A percentile compares a stretch with the other conserved stretches of the same genome.
Evolutionary conservation across 37 sponge, comb jelly and placozoan genomes (phyloP).

Genomic region (Diacarnus erythraeanus): DNA sequence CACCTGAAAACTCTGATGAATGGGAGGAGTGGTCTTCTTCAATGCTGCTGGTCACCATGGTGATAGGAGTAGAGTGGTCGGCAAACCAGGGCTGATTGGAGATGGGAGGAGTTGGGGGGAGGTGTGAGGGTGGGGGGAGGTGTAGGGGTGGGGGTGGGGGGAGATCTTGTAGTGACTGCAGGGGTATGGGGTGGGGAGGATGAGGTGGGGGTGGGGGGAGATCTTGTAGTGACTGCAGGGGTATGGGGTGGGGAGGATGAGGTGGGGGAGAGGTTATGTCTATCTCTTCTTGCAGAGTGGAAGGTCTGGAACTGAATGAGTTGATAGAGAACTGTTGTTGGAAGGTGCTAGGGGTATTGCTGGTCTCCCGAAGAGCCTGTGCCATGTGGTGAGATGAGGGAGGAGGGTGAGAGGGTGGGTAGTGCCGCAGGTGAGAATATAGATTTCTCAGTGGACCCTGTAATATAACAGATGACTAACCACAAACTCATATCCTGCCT

Average conservation of each 20-base stretch:
- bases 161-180: neutral
- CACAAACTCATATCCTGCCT: neutral
- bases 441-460: neutral
- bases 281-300: neutral
- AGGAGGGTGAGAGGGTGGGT: neutral
- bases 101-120: neutral
- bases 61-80: conserved; percentile 17
- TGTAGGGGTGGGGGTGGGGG: neutral
- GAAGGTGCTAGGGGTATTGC: neutral
- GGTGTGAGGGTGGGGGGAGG: neutral
- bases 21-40: neutral
- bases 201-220: neutral
- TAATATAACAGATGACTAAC: no score
- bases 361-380: neutral
- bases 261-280: neutral
- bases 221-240: neutral
- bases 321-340: neutral
- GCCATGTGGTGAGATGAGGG: neutral
- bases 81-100: conserved; percentile 4
- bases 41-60: conserved; percentile 6
- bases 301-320: neutral
- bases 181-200: neutral
- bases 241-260: neutral
- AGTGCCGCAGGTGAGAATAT: neutral
- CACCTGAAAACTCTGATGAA: no score